Percentiles rank a stretch among this genome's conserved stretches.
Conservation (phyloP, 2,888 invertebrate species). For the Drosophila parthenogenetica region DNA sequence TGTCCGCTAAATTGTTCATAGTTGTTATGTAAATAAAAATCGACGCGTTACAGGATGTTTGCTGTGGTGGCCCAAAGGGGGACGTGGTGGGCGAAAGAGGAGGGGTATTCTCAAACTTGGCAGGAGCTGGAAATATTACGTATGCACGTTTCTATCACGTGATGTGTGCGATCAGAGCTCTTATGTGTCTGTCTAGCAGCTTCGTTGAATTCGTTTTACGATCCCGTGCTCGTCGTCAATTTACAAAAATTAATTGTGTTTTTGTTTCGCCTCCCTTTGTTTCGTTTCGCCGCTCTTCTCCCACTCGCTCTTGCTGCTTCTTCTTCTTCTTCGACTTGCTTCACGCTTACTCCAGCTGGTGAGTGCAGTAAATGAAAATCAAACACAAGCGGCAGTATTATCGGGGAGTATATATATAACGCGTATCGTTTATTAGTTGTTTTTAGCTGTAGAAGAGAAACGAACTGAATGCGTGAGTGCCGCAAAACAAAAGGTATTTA, state of each 20-base stretch:
- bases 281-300: slow-evolving; percentile 57
- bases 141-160: slow-evolving; percentile 70
- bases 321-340: slow-evolving; percentile 34
- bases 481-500: slow-evolving; percentile 68
- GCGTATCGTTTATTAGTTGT: slow-evolving; percentile 49
- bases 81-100: not conserved
- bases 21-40: slow-evolving; percentile 59
- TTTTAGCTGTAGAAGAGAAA: slow-evolving; percentile 61
- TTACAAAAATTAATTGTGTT: slow-evolving; percentile 59
- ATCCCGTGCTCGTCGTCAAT: slow-evolving; percentile 37
- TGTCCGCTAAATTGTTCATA: slow-evolving; percentile 82
- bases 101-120: slow-evolving; percentile 12
- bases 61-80: not conserved
- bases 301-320: slow-evolving; percentile 12
- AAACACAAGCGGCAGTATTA: slow-evolving; percentile 42
- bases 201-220: slow-evolving; percentile 36
- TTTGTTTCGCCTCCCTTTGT: slow-evolving; percentile 69
- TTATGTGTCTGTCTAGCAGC: slow-evolving; percentile 27
- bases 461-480: slow-evolving; percentile 66
- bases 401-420: slow-evolving; percentile 27
- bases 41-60: slow-evolving; percentile 46
- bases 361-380: slow-evolving; percentile 48
- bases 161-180: slow-evolving; percentile 46
- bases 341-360: slow-evolving; percentile 35
- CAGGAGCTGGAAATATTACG: slow-evolving; percentile 19